Percentiles rank a stretch among this genome's conserved stretches.
Conservation (phyloP, 2,797 vertebrate genomes). For the Lates japonicus region DNA sequence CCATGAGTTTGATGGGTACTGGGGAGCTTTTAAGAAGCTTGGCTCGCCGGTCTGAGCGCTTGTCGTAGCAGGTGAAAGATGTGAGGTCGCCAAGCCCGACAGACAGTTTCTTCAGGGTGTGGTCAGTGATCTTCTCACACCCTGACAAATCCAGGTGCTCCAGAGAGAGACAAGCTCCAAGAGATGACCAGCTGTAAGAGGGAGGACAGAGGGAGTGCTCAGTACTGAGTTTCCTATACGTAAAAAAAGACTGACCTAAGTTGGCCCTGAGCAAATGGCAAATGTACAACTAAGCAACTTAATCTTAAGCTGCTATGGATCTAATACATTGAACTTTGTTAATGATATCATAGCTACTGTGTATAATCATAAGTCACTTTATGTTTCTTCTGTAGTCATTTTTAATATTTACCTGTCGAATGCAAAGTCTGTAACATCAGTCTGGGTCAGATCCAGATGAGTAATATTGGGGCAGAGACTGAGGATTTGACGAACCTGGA, state of each 20-base stretch:
- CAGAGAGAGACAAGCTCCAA: conserved; percentile 90
- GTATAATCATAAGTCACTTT: neutral
- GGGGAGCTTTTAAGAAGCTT: conserved; percentile 80
- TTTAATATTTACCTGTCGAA: conserved; percentile 92
- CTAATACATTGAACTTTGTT: neutral
- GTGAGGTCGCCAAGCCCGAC: conserved; percentile 90
- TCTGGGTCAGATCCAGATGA: conserved; percentile 96
- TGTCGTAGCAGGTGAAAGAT: conserved; percentile 79
- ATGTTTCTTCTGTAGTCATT: too few species aligned
- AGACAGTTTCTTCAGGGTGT: conserved; percentile 91
- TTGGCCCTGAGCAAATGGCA: neutral
- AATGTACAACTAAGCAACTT: neutral
- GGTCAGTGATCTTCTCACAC: conserved; percentile 95
- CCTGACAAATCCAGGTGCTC: conserved; percentile 96
- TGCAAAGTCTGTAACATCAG: conserved; percentile 93
- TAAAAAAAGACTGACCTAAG: neutral
- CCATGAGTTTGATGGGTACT: conserved; percentile 80
- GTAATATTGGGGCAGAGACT: conserved; percentile 94
- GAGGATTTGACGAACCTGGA: conserved; percentile 95
- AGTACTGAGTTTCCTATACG: neutral
- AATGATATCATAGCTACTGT: neutral
- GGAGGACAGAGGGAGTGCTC: neutral
- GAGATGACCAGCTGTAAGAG: conserved; percentile 89
- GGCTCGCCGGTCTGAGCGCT: conserved; percentile 82
- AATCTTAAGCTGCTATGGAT: neutral